Evolutionary conservation across 2,888 invertebrate species (phyloP).

Genomic region (Heliconius sara): DNA sequence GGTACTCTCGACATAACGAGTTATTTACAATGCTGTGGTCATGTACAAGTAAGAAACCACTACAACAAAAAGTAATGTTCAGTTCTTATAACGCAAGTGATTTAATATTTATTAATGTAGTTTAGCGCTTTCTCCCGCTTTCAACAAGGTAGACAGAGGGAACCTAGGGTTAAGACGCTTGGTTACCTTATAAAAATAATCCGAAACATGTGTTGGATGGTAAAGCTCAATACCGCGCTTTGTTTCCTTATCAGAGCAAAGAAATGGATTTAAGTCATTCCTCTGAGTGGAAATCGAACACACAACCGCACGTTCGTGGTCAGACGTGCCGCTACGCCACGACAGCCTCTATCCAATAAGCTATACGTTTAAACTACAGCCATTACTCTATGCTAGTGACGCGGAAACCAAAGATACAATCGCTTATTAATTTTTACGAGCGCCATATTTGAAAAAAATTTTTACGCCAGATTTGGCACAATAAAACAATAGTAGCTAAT

Average conservation of each 20-base stretch:
- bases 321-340: neutral
- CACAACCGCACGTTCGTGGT: too few relatives aligned
- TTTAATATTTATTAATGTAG: too few relatives aligned
- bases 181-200: neutral
- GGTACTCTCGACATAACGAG: too few relatives aligned
- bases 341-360: neutral
- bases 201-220: neutral
- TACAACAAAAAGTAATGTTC: too few relatives aligned
- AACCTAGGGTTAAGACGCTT: neutral
- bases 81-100: too few relatives aligned
- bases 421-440: conserved; percentile 50
- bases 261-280: neutral
- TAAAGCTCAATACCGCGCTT: neutral
- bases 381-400: conserved; percentile 14
- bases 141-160: neutral
- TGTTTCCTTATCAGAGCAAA: neutral
- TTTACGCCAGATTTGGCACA: conserved; percentile 52
- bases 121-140: neutral
- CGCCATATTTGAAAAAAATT: conserved; percentile 56
- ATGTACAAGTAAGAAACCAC: too few relatives aligned
- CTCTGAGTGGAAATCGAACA: too few relatives aligned
- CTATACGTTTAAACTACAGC: neutral
- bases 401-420: conserved; percentile 35
- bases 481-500: conserved; percentile 63
- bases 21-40: too few relatives aligned